Evolutionary conservation across 2,113 vertebrate genomes (phyloP), one percentile per base, ranked within the genome.

Genomic region (Ginglymostoma cirratum): DNA sequence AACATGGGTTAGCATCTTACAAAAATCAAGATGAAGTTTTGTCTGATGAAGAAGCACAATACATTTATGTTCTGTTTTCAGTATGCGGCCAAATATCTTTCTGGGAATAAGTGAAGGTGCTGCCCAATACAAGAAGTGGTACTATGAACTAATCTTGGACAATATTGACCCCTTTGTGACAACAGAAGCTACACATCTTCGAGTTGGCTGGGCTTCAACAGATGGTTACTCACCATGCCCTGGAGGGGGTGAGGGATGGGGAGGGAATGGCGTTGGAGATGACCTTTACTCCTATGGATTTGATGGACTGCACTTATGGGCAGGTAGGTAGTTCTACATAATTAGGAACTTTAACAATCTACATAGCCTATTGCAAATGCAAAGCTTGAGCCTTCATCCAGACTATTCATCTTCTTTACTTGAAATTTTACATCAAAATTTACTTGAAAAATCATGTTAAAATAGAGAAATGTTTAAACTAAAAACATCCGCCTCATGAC

Each of bases 81-180:
- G 99, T 97, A 99, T 99, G 98, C 96, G 98, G 80, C 99, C 99
- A 94, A 99, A 99, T 96, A 99, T 99, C 97, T 99, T 99, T 96
- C 97, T 99, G 97, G 99, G 99, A 0, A 98, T 99, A 96, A 99
- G 98, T 0, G 99, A 99, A 87, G 99, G 99, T 70, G 99, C 99
- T 0, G 99, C 99, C 30, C 99, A 99, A 83, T 99, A 99, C 97
- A 98, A 97, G 96, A 99, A 99, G 96, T 99, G 99, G 99, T 99
- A 99, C 97, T 99, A 98, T 19, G 99, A 99, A 69, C 97, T 99
- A 96, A 99, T 99, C 92, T 98, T 99, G 97, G 99, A 99, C 96
- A 97, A 98, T n/a, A 98, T 98, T 0, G 97, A 98, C 94, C 98
- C 99, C 0, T 99, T 99, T 14, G 97, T 99, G 96, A 99, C 99